Evolutionary conservation across 2,888 invertebrate genomes (phyloP), one percentile per base, ranked within the genome.

Genomic region (Brachyptera risi): DNA sequence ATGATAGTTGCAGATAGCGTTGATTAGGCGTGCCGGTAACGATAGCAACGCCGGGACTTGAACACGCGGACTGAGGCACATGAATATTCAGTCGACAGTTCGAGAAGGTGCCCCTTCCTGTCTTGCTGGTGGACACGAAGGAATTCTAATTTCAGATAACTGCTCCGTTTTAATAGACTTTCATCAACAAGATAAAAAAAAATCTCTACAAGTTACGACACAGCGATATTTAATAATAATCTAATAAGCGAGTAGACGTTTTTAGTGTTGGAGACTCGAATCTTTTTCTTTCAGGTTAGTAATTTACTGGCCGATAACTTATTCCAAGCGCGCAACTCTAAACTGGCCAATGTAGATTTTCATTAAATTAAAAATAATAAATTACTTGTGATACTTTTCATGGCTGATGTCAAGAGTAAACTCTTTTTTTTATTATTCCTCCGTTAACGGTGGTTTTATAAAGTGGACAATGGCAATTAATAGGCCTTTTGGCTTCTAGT

Each of bases 101-200:
- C 31, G 11, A 31, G 3, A n/a, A n/a, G n/a, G n/a, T n/a, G n/a
- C n/a, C n/a, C n/a, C n/a, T n/a, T n/a, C 44, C 21, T 17, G 44
- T 44, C 44, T 44, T 44, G 19, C 11, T 54, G 23, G n/a, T 23
- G 27, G 49, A 59, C 51, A 60, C 17, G 56, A 35, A 40, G 58
- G 63, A 63, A 63, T 63, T 63, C 60, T 63, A 63, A 63, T 63
- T 63, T 58, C 60, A 63, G 60, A 63, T 60, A 63, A 60, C 60
- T 60, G 63, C 63, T 54, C 60, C 40, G 58, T 59, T 63, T 60
- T 63, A 63, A 63, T 60, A 44, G 60, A 63, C 63, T 63, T 63
- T 63, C 63, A 58, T 63, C 63, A 60, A 54, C 23, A 17, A 23
- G 21, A 58, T 24, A 58, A 50, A 31, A 56, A 38, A 59, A 31